Evolutionary conservation across 1,140 invertebrate genomes (phyloP).

Genomic region (Belonocnema kinseyi): DNA sequence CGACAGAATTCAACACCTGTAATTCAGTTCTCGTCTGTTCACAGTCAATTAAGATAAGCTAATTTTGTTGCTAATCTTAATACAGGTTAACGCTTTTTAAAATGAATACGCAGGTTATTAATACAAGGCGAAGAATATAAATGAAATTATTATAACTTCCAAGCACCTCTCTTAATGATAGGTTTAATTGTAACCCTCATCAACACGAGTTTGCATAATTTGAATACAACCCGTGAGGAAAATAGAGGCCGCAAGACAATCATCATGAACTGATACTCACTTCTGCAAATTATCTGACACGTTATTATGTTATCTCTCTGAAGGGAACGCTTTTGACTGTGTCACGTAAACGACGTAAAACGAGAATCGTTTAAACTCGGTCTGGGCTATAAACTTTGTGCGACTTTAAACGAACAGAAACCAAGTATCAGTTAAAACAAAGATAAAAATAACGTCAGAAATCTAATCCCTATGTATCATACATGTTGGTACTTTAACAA

Average conservation of each 20-base stretch:
- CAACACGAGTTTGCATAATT: background rate
- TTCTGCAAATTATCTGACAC: background rate
- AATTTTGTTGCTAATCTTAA: too few relatives aligned
- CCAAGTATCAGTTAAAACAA: background rate
- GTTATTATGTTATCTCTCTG: constrained; percentile 8
- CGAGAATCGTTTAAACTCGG: background rate
- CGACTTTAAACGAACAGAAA: background rate
- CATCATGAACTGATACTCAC: constrained; percentile 9
- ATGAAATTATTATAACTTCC: too few relatives aligned
- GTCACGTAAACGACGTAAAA: constrained; percentile 18
- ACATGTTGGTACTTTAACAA: too few relatives aligned
- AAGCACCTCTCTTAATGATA: too few relatives aligned
- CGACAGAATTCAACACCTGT: too few relatives aligned
- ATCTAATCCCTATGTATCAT: too few relatives aligned
- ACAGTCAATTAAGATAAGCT: too few relatives aligned
- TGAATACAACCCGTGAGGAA: background rate
- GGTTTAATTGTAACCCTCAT: background rate
- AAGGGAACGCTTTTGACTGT: background rate
- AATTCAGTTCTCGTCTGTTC: too few relatives aligned
- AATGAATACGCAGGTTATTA: too few relatives aligned
- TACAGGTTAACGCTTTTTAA: too few relatives aligned
- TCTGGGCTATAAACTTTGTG: background rate
- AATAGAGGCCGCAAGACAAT: background rate
- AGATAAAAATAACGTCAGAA: background rate
- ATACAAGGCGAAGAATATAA: too few relatives aligned